Conservation (phyloP, 2,797 vertebrate genomes). For the Smutsia temminckii region DNA sequence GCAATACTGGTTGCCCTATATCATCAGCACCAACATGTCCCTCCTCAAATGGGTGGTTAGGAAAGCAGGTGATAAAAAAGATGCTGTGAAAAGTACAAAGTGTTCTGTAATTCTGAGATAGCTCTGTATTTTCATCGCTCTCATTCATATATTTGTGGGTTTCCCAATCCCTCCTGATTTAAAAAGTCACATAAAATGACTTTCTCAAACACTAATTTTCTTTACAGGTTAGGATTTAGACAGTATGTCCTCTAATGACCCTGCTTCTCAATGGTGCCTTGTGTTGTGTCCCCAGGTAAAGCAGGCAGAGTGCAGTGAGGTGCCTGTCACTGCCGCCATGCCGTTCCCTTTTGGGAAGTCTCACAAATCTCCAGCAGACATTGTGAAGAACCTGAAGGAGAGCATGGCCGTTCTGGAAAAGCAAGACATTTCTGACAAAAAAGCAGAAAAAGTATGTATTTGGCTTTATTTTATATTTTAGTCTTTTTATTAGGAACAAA, state of each 20-base stretch:
- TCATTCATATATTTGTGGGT: neutral
- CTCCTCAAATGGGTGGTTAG: neutral
- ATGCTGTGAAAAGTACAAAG: neutral
- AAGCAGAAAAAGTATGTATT: slow-evolving; percentile 94
- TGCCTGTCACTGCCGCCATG: slow-evolving; percentile 90
- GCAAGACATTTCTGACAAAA: slow-evolving; percentile 98
- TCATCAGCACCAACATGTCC: neutral
- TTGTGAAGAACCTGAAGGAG: slow-evolving; percentile 98
- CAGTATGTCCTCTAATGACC: neutral
- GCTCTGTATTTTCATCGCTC: neutral
- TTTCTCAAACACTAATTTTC: neutral
- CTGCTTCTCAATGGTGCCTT: neutral
- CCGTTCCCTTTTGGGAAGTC: slow-evolving; percentile 99
- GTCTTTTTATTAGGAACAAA: neutral
- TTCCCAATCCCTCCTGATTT: neutral
- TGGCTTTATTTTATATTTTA: neutral
- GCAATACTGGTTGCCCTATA: neutral
- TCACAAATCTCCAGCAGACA: slow-evolving; percentile 98
- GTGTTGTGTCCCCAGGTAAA: slow-evolving; percentile 85
- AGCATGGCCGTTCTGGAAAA: slow-evolving; percentile 97
- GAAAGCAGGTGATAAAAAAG: neutral
- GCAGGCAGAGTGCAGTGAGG: slow-evolving; percentile 81
- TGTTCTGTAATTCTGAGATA: neutral
- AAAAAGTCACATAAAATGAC: neutral
- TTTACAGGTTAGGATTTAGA: neutral